Conservation (phyloP, 2,888 invertebrate genomes). For the Limnephilus marmoratus region DNA sequence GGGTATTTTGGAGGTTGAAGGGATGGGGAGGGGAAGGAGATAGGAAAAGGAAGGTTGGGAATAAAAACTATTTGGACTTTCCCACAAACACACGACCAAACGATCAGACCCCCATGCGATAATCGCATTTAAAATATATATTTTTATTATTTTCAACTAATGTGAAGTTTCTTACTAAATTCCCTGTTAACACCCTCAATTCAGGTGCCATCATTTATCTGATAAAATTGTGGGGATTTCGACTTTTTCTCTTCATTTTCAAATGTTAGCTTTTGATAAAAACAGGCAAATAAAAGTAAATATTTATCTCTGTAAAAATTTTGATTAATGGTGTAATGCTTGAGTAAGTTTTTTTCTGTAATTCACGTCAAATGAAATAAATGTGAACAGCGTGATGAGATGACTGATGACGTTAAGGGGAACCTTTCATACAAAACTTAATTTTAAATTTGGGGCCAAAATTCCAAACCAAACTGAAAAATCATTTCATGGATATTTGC, state of each 20-base stretch:
- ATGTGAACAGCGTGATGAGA: neutral
- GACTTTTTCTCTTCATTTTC: neutral
- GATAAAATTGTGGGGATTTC: neutral
- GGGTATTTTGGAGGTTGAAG: too few species aligned
- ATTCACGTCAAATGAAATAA: neutral
- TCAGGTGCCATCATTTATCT: neutral
- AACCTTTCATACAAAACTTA: too few species aligned
- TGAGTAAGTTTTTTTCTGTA: neutral
- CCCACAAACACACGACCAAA: too few species aligned
- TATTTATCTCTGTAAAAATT: neutral
- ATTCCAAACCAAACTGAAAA: too few species aligned
- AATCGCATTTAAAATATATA: too few species aligned
- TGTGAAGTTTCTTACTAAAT: neutral
- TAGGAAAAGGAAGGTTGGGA: too few species aligned
- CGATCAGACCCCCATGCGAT: too few species aligned
- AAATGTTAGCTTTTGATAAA: neutral
- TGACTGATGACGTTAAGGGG: neutral
- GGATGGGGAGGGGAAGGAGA: too few species aligned
- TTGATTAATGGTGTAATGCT: neutral
- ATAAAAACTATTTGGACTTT: too few species aligned
- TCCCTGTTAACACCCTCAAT: neutral
- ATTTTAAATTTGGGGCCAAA: too few species aligned
- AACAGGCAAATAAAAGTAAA: neutral
- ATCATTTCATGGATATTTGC: too few species aligned
- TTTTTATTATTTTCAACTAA: neutral